These are phyloP conservation scores for Pissodes strobi DNA, from an alignment of 1,140 invertebrate genomes.

Conservation along the genomic window DNA sequence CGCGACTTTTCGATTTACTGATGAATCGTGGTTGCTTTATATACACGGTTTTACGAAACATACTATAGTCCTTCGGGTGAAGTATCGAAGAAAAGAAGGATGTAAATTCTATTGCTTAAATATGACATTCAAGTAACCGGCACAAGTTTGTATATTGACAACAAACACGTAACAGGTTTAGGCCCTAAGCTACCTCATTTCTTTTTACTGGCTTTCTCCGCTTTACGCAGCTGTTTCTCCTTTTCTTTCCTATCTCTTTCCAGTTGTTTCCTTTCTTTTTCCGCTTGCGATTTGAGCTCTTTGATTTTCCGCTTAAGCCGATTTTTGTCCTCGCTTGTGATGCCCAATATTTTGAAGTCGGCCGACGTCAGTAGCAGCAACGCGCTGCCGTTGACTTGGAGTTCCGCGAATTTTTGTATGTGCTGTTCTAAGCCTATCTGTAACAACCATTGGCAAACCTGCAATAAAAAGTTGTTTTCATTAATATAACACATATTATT, in stretches of 20 bases:
- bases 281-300: constrained; percentile 77
- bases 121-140: too few species aligned
- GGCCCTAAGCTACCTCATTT: constrained; percentile 55
- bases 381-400: constrained; percentile 80
- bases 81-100: too few species aligned
- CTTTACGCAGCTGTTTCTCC: constrained; percentile 76
- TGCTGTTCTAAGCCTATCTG: constrained; percentile 81
- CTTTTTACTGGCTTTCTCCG: constrained; percentile 74
- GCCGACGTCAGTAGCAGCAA: constrained; percentile 83
- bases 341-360: constrained; percentile 84
- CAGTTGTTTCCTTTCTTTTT: constrained; percentile 75
- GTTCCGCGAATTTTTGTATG: constrained; percentile 80
- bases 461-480: constrained; percentile 14
- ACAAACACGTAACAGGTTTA: neutral
- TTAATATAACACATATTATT: too few species aligned
- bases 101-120: too few species aligned
- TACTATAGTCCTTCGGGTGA: too few species aligned
- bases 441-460: constrained; percentile 87
- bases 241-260: constrained; percentile 79
- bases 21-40: too few species aligned
- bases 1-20: too few species aligned
- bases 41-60: too few species aligned
- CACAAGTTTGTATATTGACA: too few species aligned
- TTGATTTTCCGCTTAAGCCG: constrained; percentile 87
- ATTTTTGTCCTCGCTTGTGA: constrained; percentile 78